These are phyloP conservation scores for Bruchidius siliquastri DNA, from an alignment of 2,888 invertebrate genomes.

Conservation along the genomic window DNA sequence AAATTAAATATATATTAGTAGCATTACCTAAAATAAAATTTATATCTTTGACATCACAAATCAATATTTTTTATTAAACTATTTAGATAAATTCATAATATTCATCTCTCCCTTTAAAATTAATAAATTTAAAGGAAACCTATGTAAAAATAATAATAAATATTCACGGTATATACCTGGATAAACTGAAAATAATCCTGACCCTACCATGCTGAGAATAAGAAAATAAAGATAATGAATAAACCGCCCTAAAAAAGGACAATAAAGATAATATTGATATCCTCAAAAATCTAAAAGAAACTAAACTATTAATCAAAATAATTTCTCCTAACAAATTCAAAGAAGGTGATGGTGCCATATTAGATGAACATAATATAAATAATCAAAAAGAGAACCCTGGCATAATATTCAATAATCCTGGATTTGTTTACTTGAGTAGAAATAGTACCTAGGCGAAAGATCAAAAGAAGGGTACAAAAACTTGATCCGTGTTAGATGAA, in stretches of 20 bases:
- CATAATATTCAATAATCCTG: conserved; percentile 48
- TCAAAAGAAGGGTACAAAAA: too few relatives aligned
- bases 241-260: conserved; percentile 62
- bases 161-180: conserved; percentile 52
- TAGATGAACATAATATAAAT: conserved; percentile 60
- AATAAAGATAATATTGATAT: conserved; percentile 46
- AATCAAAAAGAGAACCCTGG: conserved; percentile 53
- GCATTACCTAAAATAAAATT: conserved; percentile 49
- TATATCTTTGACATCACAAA: conserved; percentile 62
- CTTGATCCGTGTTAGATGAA: too few relatives aligned
- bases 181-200: conserved; percentile 51
- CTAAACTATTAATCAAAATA: conserved; percentile 58
- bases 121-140: conserved; percentile 59
- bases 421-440: conserved; percentile 58
- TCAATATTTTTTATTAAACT: conserved; percentile 64
- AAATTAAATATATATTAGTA: conserved; percentile 45
- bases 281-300: conserved; percentile 50
- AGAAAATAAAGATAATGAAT: conserved; percentile 63
- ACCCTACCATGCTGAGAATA: conserved; percentile 58
- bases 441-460: conserved; percentile 64
- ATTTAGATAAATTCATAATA: conserved; percentile 57
- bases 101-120: conserved; percentile 53
- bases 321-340: conserved; percentile 63
- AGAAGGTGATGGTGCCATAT: conserved; percentile 64
- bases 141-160: conserved; percentile 60